Evolutionary conservation across 2,888 invertebrate species (phyloP).

Genomic region (Proisotoma minuta): DNA sequence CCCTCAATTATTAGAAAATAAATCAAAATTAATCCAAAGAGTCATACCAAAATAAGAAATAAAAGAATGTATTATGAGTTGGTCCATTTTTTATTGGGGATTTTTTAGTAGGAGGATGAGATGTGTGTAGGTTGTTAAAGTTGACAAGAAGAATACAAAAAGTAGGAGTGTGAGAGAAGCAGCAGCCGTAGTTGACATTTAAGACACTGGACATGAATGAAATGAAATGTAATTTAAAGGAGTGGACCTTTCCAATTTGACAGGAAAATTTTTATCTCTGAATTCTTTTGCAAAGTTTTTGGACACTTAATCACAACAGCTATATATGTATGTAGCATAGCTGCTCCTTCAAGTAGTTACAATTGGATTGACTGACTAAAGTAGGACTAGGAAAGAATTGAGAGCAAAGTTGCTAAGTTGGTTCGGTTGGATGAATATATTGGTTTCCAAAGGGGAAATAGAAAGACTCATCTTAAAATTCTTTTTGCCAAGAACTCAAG

Average conservation of each 20-base stretch:
- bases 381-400: not conserved
- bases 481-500: not conserved
- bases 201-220: constrained; percentile 8
- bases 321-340: not conserved
- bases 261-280: constrained; percentile 10
- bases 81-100: no score
- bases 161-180: not conserved
- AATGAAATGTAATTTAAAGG: constrained; percentile 10
- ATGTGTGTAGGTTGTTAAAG: not conserved
- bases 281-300: constrained; percentile 7
- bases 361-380: not conserved
- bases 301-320: constrained; percentile 10
- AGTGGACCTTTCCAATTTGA: constrained; percentile 5
- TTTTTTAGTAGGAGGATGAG: no score
- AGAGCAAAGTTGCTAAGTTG: not conserved
- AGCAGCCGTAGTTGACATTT: not conserved
- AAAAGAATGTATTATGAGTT: no score
- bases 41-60: no score
- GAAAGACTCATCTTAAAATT: not conserved
- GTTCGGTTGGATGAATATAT: not conserved
- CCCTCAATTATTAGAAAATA: constrained; percentile 6
- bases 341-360: no score
- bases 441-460: not conserved
- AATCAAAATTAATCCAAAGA: no score
- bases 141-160: not conserved